phyloP scores from a whole-genome alignment of 1,140 invertebrate species.

The Parapsyche elsis region DNA sequence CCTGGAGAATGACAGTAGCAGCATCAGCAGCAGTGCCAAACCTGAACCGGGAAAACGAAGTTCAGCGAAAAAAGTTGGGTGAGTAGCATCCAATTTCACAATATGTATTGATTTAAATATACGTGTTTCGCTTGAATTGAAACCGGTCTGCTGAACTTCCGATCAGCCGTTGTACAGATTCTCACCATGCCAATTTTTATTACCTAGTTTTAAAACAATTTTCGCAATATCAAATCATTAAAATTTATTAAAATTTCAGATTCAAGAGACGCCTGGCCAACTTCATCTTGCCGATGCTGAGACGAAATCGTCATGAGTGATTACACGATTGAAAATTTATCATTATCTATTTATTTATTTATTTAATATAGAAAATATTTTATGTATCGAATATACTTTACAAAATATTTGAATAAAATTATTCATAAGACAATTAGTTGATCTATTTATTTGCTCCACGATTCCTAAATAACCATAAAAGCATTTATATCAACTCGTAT shows the following conservation, averaged over 20 bases:
- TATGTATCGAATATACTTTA: background rate
- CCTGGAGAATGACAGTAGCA: conserved; percentile 40
- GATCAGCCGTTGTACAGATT: background rate
- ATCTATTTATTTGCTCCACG: too few relatives aligned
- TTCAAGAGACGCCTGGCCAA: conserved; percentile 61
- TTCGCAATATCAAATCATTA: too few relatives aligned
- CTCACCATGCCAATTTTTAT: background rate
- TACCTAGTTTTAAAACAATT: background rate
- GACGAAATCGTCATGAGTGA: conserved; percentile 61
- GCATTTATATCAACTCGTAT: too few relatives aligned
- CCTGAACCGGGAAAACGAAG: background rate
- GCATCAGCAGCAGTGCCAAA: background rate
- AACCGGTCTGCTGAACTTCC: background rate
- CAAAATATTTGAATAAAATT: background rate
- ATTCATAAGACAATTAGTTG: background rate
- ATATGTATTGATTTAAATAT: background rate
- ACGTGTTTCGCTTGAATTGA: background rate
- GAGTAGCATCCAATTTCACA: background rate
- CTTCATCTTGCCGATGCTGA: conserved; percentile 60
- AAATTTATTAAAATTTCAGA: conserved; percentile 59
- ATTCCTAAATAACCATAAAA: too few relatives aligned
- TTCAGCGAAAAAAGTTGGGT: conserved; percentile 41
- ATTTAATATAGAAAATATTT: background rate
- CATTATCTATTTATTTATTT: conserved; percentile 31
- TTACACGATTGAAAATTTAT: conserved; percentile 13